Conservation (phyloP, 2,888 invertebrate genomes). For the Stegophylla sp. region DNA sequence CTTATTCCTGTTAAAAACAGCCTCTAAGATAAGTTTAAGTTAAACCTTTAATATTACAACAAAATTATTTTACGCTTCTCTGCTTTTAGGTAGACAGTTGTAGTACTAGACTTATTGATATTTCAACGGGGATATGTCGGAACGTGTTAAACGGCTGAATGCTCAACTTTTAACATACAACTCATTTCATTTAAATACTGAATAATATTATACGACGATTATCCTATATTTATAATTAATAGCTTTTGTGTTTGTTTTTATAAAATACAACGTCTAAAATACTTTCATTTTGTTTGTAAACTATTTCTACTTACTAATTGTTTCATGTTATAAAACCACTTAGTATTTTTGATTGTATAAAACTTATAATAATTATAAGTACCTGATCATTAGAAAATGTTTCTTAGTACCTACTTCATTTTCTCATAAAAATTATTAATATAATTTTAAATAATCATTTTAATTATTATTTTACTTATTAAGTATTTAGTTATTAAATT, state of each 20-base stretch:
- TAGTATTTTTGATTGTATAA: no score
- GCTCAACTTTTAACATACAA: constrained; percentile 34
- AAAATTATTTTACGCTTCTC: constrained; percentile 57
- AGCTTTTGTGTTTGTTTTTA: not conserved
- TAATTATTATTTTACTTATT: no score
- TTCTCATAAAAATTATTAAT: no score
- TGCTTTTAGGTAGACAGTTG: constrained; percentile 53
- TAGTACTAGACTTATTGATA: not conserved
- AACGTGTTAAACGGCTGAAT: constrained; percentile 52
- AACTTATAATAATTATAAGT: no score
- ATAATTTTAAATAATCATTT: no score
- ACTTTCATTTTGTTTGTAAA: not conserved
- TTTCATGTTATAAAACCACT: not conserved
- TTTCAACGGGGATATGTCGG: constrained; percentile 44
- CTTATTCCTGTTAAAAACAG: constrained; percentile 36
- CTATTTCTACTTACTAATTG: not conserved
- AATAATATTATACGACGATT: not conserved
- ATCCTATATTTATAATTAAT: not conserved
- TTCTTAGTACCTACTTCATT: no score
- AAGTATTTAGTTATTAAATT: no score
- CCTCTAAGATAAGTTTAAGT: constrained; percentile 55
- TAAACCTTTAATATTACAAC: constrained; percentile 55
- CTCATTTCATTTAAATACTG: constrained; percentile 14
- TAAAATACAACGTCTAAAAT: not conserved
- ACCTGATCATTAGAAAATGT: no score